Evolutionary conservation across 2,797 vertebrate genomes (phyloP), one percentile per base, ranked within the genome.

Genomic region (Pygocentrus nattereri): DNA sequence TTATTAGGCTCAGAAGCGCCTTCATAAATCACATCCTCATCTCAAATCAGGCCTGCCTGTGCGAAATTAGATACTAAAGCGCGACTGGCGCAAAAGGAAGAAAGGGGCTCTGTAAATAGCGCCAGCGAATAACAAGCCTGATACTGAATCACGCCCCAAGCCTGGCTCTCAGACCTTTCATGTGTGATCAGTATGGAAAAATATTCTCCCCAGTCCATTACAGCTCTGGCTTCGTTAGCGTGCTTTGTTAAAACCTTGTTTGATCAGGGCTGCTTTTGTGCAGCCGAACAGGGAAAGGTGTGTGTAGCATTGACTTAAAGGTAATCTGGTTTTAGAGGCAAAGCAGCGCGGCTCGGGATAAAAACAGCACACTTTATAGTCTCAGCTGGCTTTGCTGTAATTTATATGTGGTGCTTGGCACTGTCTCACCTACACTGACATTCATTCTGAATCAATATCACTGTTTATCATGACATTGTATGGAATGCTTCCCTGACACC

Each of bases 181-280:
- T 87, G 80, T 84, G 74, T 83, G 70, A 87, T 86, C 78, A 87
- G 78, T 85, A 87, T 86, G 86, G 77, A 87, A 86, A 87, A 84
- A 85, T 85, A 89, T 89, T 84, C 87, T 74, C 27, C 52, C 49
- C 62, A 67, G 25, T 83, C 76, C 74, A 82, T 87, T 76, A 82
- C 49, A 38, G 50, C 84, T 58, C 27, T 30, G 67, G 47, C 56
- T 86, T 84, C 84, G 76, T 89, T 88, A 82, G 80, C 83, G 78
- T 76, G 86, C 79, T 73, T 85, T 5, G 41, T 77, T 59, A 86
- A 65, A 27, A 41, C 31, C 79, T 65, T 85, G 74, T 91, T 92
- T 92, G 88, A 92, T 90, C 85, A 71, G 65, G 44, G 44, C 38
- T 82, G 79, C 76, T 79, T 64, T 72, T 79, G 64, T 85, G 72